Base-by-base conservation (phyloP, 2,113 vertebrate genomes). In the Procapra przewalskii region DNA sequence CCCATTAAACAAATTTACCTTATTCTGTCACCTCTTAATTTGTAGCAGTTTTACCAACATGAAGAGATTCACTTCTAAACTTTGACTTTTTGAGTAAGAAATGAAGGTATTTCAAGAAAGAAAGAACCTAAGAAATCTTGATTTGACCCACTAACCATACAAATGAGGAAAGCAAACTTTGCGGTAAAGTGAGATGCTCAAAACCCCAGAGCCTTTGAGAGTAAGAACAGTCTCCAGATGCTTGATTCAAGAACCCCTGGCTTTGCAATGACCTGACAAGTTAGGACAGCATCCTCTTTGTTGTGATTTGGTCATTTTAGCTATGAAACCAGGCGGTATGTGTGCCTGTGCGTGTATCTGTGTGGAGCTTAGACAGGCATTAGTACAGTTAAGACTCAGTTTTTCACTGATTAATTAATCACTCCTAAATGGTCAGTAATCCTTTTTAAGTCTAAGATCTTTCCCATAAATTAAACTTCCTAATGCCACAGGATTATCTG, bases 401-500 rank as follows among this genome's bases (percentile, higher is more conserved):
- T 60, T 75, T 79, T 33, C 9, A 77, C 6, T 45, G 36, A 97
- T 82, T 79, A 81, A 93, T 86, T 77, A 87, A 75, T 96, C 50
- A 21, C 31, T 85, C 59, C 67, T 82, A 92, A 77, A 82, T 54
- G 64, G 59, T 67, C 80, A 60, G 27, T 94, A 92, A 96, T 92
- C 82, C 92, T 82, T 23, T 88, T 43, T 50, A 96, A 96, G 31
- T 88, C 81, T 64, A 82, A 59, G 43, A 81, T 93, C 67, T 77
- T 88, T 25, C 60, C 33, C 40, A 27, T n/a, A 67, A 88, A 96
- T 96, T 77, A 98, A 88, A 93, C 59, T 90, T 55, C 27, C 5
- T 84, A 96, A 96, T 50, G 12, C 23, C 62, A 75, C 2, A 94
- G 64, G 77, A 92, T 92, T 94, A 93, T 50, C 21, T 36, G 31